Percentiles rank a stretch among this genome's conserved stretches.
Evolutionary conservation across 2,113 vertebrate genomes (phyloP).

Genomic region (Centrocercus urophasianus): DNA sequence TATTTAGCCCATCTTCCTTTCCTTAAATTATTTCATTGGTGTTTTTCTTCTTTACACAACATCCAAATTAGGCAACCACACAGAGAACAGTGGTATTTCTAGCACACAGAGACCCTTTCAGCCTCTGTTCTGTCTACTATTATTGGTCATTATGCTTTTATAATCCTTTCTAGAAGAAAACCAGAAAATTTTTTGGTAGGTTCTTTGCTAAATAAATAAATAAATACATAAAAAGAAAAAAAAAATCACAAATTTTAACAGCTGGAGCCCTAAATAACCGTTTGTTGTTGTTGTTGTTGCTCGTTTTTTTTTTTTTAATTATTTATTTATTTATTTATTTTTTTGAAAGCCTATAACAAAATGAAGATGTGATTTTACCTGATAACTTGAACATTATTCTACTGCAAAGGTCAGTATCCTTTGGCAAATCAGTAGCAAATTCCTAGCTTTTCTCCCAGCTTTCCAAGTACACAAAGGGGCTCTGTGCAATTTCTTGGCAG

Average conservation of each 20-base stretch:
- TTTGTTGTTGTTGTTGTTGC: too few relatives aligned
- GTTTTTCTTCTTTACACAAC: neutral
- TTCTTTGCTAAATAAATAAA: neutral
- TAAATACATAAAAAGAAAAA: neutral
- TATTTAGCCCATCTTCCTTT: neutral
- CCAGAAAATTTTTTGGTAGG: neutral
- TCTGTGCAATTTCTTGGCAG: constrained; percentile 14
- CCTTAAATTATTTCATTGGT: neutral
- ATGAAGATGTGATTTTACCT: neutral
- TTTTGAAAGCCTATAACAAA: neutral
- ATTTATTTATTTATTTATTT: neutral
- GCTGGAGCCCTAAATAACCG: neutral
- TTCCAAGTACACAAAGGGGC: constrained; percentile 3
- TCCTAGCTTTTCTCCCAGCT: neutral
- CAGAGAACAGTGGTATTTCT: neutral
- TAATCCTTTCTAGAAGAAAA: neutral
- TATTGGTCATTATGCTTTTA: neutral
- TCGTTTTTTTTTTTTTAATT: neutral
- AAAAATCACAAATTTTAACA: neutral
- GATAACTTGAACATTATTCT: neutral
- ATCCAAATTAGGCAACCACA: neutral
- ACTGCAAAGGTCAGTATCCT: neutral
- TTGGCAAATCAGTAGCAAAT: neutral
- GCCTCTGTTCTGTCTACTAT: neutral
- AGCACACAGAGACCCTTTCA: neutral